Evolutionary conservation across 2,797 vertebrate species (phyloP).

Genomic region (Denticeps clupeoides): DNA sequence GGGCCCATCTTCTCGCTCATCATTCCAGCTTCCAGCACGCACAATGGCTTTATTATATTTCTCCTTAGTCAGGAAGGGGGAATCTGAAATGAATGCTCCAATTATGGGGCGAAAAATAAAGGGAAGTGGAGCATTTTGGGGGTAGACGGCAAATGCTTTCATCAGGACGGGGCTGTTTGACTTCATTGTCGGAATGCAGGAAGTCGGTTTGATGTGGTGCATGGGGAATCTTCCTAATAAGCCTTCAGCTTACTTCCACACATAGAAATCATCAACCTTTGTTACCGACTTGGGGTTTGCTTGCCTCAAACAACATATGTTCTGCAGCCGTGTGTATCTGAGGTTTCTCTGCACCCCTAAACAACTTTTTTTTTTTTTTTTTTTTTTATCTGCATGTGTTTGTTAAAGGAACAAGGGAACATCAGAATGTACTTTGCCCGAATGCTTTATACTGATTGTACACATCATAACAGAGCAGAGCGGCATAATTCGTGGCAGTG

Average conservation of each 20-base stretch:
- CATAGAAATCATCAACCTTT: slow-evolving; percentile 11
- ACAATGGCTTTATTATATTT: slow-evolving; percentile 30
- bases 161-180: slow-evolving; percentile 24
- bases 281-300: background rate
- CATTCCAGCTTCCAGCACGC: slow-evolving; percentile 3
- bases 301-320: too few species aligned
- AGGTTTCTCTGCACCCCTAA: too few species aligned
- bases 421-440: too few species aligned
- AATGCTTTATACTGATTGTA: too few species aligned
- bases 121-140: slow-evolving; percentile 10
- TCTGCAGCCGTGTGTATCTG: too few species aligned
- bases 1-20: slow-evolving; percentile 8
- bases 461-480: too few species aligned
- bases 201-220: slow-evolving; percentile 28
- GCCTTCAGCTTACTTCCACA: slow-evolving; percentile 8
- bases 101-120: slow-evolving; percentile 12
- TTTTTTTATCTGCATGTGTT: too few species aligned
- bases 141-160: slow-evolving; percentile 16
- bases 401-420: too few species aligned
- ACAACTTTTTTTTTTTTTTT: too few species aligned
- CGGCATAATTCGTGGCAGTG: too few species aligned
- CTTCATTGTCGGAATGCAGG: slow-evolving; percentile 30
- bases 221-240: slow-evolving; percentile 29
- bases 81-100: slow-evolving; percentile 30
- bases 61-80: slow-evolving; percentile 24